These are phyloP conservation scores for Panurus biarmicus DNA, from an alignment of 2,113 vertebrate species.

Conservation along the genomic window DNA sequence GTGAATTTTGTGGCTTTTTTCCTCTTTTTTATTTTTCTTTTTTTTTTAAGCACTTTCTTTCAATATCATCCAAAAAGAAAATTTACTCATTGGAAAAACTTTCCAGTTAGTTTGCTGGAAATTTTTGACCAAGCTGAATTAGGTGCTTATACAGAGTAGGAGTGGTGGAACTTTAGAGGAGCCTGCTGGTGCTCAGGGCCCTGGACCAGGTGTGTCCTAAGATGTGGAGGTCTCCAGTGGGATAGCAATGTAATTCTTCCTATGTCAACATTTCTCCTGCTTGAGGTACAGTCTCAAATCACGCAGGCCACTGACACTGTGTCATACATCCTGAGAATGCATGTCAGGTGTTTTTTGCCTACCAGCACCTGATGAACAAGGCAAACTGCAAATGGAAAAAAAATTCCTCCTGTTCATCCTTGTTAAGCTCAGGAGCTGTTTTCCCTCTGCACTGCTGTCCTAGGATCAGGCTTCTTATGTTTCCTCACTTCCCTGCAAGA, in stretches of 20 bases:
- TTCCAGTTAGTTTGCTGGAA: neutral
- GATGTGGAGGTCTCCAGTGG: neutral
- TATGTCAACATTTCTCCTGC: neutral
- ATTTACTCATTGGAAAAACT: neutral
- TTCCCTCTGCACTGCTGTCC: neutral
- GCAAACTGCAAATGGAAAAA: neutral
- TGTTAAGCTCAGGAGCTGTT: neutral
- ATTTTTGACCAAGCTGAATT: neutral
- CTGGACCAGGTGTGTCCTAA: neutral
- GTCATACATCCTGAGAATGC: neutral
- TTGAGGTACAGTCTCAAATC: neutral
- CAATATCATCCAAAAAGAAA: neutral
- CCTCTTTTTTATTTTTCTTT: neutral
- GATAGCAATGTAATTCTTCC: neutral
- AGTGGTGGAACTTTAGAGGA: neutral
- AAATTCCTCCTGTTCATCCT: neutral
- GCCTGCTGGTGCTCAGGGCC: neutral
- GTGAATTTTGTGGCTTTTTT: neutral
- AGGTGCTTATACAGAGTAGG: neutral
- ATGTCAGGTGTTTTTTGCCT: neutral
- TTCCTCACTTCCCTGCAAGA: neutral
- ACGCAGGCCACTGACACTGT: neutral
- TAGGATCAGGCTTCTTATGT: neutral
- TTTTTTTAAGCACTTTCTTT: neutral
- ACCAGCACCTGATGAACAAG: neutral